Percentiles rank a stretch among this genome's conserved stretches.
Conservation (phyloP, 2,888 invertebrate species). For the Helleia helle region DNA sequence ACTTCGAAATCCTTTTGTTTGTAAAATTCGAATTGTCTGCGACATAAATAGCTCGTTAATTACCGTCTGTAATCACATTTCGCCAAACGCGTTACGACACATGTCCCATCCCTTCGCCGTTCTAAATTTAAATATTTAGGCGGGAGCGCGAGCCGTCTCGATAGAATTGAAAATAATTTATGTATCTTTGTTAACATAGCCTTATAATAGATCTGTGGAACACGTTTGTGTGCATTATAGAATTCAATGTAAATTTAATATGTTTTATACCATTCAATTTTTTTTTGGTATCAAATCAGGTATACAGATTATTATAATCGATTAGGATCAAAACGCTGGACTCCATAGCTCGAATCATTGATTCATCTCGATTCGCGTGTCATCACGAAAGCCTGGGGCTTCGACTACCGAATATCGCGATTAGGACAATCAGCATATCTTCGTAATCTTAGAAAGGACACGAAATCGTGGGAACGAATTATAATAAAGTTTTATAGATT, state of each 20-base stretch:
- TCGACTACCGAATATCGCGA: constrained; percentile 5
- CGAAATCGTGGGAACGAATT: constrained; percentile 4
- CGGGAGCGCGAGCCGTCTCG: constrained; percentile 55
- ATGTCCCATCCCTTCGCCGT: constrained; percentile 72
- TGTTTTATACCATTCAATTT: no score
- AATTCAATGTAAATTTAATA: no score
- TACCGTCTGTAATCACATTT: constrained; percentile 71
- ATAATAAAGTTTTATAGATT: no score
- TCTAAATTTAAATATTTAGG: constrained; percentile 69
- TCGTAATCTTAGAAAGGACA: constrained; percentile 1
- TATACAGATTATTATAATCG: no score
- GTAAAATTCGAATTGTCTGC: constrained; percentile 43
- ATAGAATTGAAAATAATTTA: constrained; percentile 62
- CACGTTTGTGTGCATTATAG: no score
- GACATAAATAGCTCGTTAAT: constrained; percentile 70
- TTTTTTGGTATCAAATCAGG: no score
- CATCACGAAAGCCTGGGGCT: constrained; percentile 1
- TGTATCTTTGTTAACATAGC: constrained; percentile 38
- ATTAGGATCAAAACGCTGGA: neutral
- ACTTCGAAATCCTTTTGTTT: constrained; percentile 27
- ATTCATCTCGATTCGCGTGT: constrained; percentile 1
- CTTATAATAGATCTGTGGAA: constrained; percentile 13
- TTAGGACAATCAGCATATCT: constrained; percentile 3
- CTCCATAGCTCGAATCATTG: neutral
- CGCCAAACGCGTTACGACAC: constrained; percentile 71